Percentiles rank a stretch among this genome's conserved stretches.
Evolutionary conservation across 2,113 vertebrate species (phyloP).

Genomic region (Puffinus mauretanicus): DNA sequence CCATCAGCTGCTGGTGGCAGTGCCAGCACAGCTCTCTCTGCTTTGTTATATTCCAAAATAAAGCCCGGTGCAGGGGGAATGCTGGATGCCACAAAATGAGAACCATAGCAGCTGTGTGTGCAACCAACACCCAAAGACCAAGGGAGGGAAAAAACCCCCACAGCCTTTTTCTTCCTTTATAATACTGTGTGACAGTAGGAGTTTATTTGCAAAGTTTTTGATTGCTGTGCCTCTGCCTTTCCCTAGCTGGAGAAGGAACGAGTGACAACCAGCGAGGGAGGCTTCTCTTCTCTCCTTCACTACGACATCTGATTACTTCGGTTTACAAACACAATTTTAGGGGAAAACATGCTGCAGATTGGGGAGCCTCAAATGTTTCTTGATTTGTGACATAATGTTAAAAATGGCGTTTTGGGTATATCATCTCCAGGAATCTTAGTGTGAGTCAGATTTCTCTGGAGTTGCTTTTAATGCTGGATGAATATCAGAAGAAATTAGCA

Average conservation of each 20-base stretch:
- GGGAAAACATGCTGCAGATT: neutral
- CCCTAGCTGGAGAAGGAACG: neutral
- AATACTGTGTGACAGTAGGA: neutral
- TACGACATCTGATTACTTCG: neutral
- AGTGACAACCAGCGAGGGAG: neutral
- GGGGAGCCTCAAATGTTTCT: neutral
- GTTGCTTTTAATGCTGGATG: neutral
- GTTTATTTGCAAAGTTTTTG: neutral
- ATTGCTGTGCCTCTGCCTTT: neutral
- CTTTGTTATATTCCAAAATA: neutral
- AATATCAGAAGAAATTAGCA: neutral
- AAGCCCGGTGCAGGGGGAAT: neutral
- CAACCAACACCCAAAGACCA: neutral
- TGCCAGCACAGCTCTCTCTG: neutral
- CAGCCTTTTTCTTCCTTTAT: neutral
- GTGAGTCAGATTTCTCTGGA: neutral
- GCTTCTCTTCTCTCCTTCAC: neutral
- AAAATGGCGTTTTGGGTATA: neutral
- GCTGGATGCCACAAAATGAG: neutral
- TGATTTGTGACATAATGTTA: neutral
- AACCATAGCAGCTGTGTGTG: neutral
- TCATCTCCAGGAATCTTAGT: neutral
- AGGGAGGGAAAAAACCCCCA: no score
- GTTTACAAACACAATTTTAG: neutral
- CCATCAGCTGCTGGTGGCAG: neutral